These are phyloP conservation scores for Merluccius polli DNA, from an alignment of 2,797 vertebrate genomes.

Conservation along the genomic window DNA sequence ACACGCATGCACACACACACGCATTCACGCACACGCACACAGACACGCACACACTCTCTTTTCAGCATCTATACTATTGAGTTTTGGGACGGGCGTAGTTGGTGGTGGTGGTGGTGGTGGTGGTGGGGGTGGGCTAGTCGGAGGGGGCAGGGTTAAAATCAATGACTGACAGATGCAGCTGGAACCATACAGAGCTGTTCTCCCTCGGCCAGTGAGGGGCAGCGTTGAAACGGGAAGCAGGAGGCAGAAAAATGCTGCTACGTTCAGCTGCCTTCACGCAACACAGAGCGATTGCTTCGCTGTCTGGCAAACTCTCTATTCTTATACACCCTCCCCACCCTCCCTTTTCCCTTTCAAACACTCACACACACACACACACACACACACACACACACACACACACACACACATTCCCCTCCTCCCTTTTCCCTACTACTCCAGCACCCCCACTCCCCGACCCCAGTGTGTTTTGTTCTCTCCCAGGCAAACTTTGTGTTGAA, in stretches of 20 bases:
- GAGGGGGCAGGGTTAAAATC: constrained; percentile 3
- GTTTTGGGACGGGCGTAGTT: constrained; percentile 37
- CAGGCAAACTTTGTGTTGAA: constrained; percentile 52
- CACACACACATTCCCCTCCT: constrained; percentile 14
- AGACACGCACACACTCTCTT: not conserved
- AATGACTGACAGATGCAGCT: constrained; percentile 67
- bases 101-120: constrained; percentile 44
- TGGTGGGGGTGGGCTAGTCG: constrained; percentile 28
- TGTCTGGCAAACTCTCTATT: constrained; percentile 54
- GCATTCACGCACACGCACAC: too few species aligned
- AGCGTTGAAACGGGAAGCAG: too few species aligned
- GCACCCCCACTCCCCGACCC: constrained; percentile 32
- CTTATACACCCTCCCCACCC: constrained; percentile 27
- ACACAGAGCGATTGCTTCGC: constrained; percentile 41
- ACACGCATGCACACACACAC: too few species aligned
- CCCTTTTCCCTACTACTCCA: constrained; percentile 19
- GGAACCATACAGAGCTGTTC: constrained; percentile 54
- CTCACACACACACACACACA: constrained; percentile 29
- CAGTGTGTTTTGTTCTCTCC: constrained; percentile 53
- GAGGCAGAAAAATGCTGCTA: too few species aligned
- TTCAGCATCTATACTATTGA: constrained; percentile 48
- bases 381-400: constrained; percentile 30
- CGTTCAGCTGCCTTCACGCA: too few species aligned
- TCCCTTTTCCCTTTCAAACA: constrained; percentile 21
- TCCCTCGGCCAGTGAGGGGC: constrained; percentile 4